phyloP scores from a whole-genome alignment of 2,797 vertebrate genomes.

The Pogonophryne albipinna region DNA sequence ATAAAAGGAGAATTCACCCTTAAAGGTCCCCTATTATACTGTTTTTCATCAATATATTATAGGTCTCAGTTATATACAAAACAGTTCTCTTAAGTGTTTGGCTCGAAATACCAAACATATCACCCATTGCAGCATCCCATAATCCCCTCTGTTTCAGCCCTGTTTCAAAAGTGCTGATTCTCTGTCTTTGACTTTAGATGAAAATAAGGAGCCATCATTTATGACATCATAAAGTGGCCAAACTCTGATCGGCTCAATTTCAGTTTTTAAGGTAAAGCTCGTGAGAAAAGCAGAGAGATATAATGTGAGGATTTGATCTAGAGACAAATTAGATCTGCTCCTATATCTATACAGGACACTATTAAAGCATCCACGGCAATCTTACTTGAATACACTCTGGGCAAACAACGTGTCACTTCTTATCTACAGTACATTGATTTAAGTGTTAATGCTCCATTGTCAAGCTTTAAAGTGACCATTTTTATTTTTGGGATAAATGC shows the following conservation, averaged over 20 bases:
- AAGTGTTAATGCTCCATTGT: conserved; percentile 3
- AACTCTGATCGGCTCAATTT: no score
- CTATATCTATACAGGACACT: not conserved
- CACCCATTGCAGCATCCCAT: no score
- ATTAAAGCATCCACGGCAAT: conserved; percentile 5
- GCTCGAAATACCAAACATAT: no score
- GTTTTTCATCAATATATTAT: no score
- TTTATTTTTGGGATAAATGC: not conserved
- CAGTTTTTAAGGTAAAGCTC: conserved; percentile 2
- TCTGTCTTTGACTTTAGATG: no score
- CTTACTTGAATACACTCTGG: not conserved
- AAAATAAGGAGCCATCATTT: no score
- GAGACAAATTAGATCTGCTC: conserved; percentile 23
- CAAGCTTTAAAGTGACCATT: not conserved
- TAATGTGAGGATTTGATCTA: not conserved
- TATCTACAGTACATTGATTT: conserved; percentile 11
- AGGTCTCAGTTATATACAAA: no score
- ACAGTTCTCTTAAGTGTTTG: no score
- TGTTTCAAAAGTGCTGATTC: no score
- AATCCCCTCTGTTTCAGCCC: no score
- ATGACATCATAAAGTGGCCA: no score
- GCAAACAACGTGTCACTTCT: conserved; percentile 17
- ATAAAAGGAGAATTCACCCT: not conserved
- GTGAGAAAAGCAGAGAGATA: conserved; percentile 23
- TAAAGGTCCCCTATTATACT: no score